Conservation (phyloP, 2,888 invertebrate genomes). For the Reticulitermes lucifugus region DNA sequence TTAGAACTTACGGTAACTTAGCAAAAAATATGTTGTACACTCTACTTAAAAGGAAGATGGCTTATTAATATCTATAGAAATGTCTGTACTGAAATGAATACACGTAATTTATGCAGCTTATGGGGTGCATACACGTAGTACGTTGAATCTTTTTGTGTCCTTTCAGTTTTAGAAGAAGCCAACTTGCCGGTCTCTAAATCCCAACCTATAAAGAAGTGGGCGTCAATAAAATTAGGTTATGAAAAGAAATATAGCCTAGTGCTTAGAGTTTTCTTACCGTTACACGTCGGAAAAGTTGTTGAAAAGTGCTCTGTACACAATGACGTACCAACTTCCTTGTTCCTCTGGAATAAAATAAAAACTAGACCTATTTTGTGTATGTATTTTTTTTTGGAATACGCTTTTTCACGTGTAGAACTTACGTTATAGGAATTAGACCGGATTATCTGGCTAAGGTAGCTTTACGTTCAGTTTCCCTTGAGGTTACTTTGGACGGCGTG, state of each 20-base stretch:
- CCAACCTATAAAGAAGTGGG: conserved; percentile 27
- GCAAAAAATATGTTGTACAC: background rate
- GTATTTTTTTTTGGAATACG: background rate
- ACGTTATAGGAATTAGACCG: background rate
- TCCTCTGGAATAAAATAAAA: background rate
- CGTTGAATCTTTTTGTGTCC: background rate
- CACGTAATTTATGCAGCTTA: background rate
- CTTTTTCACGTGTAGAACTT: background rate
- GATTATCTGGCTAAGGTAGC: background rate
- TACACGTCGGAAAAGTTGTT: conserved; percentile 8
- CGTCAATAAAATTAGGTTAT: conserved; percentile 35
- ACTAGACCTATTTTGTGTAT: background rate
- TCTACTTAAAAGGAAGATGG: background rate
- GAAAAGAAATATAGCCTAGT: background rate
- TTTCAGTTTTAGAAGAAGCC: background rate
- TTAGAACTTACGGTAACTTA: background rate
- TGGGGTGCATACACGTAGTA: background rate
- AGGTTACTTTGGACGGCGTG: too few species aligned
- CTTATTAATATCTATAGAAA: conserved; percentile 6
- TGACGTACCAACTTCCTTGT: background rate
- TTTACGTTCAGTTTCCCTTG: background rate
- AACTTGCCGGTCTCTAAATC: background rate
- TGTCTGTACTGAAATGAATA: background rate
- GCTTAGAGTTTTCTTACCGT: conserved; percentile 7
- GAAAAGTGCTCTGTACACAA: background rate